These are phyloP conservation scores for Bilobella aurantiaca DNA, from an alignment of 1,140 invertebrate genomes.

Conservation along the genomic window DNA sequence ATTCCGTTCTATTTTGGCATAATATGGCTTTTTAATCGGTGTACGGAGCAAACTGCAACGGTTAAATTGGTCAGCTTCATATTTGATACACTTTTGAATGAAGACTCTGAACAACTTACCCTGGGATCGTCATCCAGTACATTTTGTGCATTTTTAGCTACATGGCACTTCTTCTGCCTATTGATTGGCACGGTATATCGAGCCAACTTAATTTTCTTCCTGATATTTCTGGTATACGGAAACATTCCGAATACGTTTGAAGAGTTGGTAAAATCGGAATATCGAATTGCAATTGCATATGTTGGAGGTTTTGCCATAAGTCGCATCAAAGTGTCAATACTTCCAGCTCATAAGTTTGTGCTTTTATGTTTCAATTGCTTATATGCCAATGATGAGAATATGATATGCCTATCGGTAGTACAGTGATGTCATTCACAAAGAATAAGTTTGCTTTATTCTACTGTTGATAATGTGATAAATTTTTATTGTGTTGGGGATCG, in stretches of 20 bases:
- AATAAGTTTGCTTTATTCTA: no score
- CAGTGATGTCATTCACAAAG: no score
- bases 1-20: no score
- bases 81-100: not conserved
- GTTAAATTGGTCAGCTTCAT: not conserved
- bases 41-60: not conserved
- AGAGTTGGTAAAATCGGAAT: not conserved
- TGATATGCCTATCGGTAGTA: no score
- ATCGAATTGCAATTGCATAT: not conserved
- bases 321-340: not conserved
- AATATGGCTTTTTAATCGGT: not conserved
- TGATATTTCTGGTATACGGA: not conserved
- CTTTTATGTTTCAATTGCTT: no score
- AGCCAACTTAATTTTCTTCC: not conserved
- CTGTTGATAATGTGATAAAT: no score
- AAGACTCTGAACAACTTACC: not conserved
- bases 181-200: not conserved
- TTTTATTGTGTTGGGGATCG: no score
- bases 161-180: not conserved
- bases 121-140: not conserved
- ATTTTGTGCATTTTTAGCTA: not conserved
- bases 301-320: not conserved
- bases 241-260: not conserved
- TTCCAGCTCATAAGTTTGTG: not conserved
- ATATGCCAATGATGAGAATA: no score